Evolutionary conservation across 2,888 invertebrate species (phyloP).

Genomic region (Drosophila eohydei): DNA sequence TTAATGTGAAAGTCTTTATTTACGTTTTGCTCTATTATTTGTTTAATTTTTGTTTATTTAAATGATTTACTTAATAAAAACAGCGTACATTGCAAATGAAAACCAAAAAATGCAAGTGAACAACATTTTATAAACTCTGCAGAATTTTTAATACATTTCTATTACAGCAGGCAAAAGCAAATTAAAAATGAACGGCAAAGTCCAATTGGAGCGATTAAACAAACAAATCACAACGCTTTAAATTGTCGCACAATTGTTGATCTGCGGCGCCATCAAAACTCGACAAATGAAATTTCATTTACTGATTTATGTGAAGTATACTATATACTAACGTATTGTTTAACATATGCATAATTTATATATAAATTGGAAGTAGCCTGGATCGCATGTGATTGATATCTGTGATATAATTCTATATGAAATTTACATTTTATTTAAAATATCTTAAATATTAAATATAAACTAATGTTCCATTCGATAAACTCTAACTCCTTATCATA

Average conservation of each 20-base stretch:
- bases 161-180: constrained; percentile 47
- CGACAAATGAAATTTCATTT: neutral
- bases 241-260: constrained; percentile 20
- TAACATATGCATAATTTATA: neutral
- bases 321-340: neutral
- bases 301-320: constrained; percentile 2
- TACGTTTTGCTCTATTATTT: constrained; percentile 69
- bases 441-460: neutral
- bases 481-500: neutral
- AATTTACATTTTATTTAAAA: neutral
- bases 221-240: constrained; percentile 12
- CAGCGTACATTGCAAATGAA: constrained; percentile 33
- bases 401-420: neutral
- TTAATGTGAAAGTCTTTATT: constrained; percentile 61
- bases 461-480: neutral
- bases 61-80: constrained; percentile 63
- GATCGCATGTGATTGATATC: neutral
- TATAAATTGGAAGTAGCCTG: neutral
- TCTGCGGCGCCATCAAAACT: constrained; percentile 23
- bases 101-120: constrained; percentile 25
- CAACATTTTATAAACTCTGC: constrained; percentile 38
- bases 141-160: constrained; percentile 50
- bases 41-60: constrained; percentile 64
- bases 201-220: constrained; percentile 29
- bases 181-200: constrained; percentile 9